Percentiles rank a stretch among this genome's conserved stretches.
Conservation (phyloP, 2,888 invertebrate species). For the Syrphus vitripennis region DNA sequence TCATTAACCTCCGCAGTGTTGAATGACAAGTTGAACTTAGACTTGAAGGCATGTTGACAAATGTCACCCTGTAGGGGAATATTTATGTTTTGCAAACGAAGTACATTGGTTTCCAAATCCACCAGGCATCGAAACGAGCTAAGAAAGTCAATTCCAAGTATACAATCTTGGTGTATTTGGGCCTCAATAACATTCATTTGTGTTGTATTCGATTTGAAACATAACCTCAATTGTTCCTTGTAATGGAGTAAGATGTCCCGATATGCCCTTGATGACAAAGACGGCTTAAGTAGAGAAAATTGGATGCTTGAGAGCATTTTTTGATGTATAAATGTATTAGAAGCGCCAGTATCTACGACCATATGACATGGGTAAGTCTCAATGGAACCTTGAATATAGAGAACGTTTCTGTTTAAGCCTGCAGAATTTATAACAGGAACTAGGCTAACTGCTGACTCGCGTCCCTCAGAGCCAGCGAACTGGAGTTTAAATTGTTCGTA, state of each 20-base stretch:
- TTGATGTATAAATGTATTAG: too few species aligned
- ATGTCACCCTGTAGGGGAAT: neutral
- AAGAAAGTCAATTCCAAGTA: too few species aligned
- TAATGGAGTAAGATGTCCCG: too few species aligned
- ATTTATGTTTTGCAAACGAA: neutral
- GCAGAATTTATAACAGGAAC: neutral
- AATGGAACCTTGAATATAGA: neutral
- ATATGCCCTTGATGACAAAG: too few species aligned
- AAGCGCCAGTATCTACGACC: too few species aligned
- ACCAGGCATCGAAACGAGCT: neutral
- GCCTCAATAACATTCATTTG: too few species aligned
- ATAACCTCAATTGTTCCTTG: too few species aligned
- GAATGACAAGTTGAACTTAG: neutral
- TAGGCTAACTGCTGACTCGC: neutral
- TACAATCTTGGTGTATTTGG: too few species aligned
- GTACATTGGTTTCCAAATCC: neutral
- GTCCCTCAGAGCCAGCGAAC: neutral
- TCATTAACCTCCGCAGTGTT: neutral
- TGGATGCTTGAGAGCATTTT: too few species aligned
- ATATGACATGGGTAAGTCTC: neutral
- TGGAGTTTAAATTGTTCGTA: neutral
- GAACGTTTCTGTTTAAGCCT: neutral
- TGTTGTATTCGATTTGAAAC: too few species aligned
- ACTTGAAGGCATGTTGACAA: too few species aligned
- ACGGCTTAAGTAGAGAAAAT: too few species aligned